Evolutionary conservation across 2,113 vertebrate species (phyloP).

Genomic region (Eleginops maclovinus): DNA sequence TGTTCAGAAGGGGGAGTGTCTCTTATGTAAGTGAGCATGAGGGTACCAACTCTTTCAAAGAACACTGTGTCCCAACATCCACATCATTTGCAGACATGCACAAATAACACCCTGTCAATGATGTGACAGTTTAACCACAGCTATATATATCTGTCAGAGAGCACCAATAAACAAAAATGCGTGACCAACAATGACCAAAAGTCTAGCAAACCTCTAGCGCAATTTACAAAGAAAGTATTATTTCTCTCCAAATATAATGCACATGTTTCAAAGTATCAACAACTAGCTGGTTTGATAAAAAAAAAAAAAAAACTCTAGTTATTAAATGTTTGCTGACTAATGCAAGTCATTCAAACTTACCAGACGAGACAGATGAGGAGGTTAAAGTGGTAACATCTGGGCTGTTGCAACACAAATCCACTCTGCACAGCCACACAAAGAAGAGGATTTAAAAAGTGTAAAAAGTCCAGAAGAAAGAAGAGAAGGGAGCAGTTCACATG

Average conservation of each 20-base stretch:
- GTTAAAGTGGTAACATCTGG: slow-evolving; percentile 73
- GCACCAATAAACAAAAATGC: neutral
- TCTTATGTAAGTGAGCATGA: slow-evolving; percentile 56
- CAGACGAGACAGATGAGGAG: slow-evolving; percentile 33
- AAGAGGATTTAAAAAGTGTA: neutral
- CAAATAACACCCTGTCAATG: neutral
- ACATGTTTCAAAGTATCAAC: neutral
- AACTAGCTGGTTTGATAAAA: neutral
- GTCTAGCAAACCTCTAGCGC: neutral
- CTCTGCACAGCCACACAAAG: neutral
- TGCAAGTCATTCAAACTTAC: slow-evolving; percentile 64
- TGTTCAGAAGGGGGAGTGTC: slow-evolving; percentile 44
- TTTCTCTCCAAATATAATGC: neutral
- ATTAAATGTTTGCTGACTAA: neutral
- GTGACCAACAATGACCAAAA: too few species aligned
- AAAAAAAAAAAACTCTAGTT: too few species aligned
- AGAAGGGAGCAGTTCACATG: neutral
- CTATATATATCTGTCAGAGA: neutral
- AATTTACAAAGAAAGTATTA: neutral
- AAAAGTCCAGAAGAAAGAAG: neutral
- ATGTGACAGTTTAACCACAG: neutral
- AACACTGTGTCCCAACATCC: slow-evolving; percentile 46
- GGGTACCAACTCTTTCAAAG: slow-evolving; percentile 23
- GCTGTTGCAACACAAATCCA: neutral
- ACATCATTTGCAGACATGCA: neutral